Evolutionary conservation across 2,113 vertebrate genomes (phyloP).

Genomic region (Lampris megalopsis): DNA sequence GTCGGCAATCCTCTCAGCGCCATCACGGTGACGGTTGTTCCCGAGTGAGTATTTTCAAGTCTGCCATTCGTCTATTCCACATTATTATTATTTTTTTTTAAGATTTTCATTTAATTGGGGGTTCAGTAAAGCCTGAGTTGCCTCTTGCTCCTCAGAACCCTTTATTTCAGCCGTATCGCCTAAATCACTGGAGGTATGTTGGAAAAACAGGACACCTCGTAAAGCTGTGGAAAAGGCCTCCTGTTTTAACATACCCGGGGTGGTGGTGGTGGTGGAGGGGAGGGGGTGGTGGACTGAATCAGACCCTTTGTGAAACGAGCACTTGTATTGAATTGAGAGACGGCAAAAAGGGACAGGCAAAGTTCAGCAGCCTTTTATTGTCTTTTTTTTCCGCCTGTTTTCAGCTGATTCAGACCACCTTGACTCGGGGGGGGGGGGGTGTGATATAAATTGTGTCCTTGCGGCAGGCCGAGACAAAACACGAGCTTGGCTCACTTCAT

Average conservation of each 20-base stretch:
- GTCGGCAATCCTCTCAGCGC: conserved; percentile 5
- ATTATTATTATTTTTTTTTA: conserved; percentile 43
- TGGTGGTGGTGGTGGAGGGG: conserved; percentile 15
- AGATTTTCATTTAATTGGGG: conserved; percentile 66
- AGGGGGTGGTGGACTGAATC: conserved; percentile 40
- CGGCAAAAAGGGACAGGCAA: conserved; percentile 61
- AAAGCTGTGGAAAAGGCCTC: conserved; percentile 70
- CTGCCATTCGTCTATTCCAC: conserved; percentile 64
- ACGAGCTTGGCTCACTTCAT: conserved; percentile 19
- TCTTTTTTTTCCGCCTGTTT: conserved; percentile 42
- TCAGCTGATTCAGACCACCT: conserved; percentile 34
- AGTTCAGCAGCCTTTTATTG: conserved; percentile 63
- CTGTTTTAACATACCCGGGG: conserved; percentile 70
- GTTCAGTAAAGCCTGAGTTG: conserved; percentile 68
- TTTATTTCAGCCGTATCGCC: conserved; percentile 74
- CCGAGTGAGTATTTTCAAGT: conserved; percentile 34
- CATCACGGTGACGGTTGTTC: conserved; percentile 40
- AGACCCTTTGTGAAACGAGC: conserved; percentile 66
- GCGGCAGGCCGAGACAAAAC: conserved; percentile 20
- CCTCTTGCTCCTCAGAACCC: conserved; percentile 67
- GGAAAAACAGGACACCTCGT: conserved; percentile 81
- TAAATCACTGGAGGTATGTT: conserved; percentile 75
- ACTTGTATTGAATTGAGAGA: conserved; percentile 59
- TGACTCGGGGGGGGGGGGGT: conserved; percentile 22
- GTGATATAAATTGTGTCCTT: conserved; percentile 30